Evolutionary conservation across 1,140 invertebrate species (phyloP).

Genomic region (Pachypeltis micranthus): DNA sequence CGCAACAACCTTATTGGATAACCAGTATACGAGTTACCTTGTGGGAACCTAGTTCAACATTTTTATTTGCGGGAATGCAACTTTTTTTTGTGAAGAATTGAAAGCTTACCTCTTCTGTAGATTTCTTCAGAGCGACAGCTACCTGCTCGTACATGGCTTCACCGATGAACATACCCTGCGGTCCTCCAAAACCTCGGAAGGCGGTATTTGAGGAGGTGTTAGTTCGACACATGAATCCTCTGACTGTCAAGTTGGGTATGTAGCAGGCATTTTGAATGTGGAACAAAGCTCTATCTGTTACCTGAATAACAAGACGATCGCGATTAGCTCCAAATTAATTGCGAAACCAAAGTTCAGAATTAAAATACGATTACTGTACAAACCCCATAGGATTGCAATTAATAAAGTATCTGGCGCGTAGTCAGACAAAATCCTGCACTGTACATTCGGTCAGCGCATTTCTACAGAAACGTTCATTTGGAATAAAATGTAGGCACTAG

Average conservation of each 20-base stretch:
- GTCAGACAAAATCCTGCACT: no score
- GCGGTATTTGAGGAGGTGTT: conserved; percentile 83
- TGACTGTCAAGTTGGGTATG: conserved; percentile 53
- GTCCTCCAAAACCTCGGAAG: conserved; percentile 79
- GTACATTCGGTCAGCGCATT: no score
- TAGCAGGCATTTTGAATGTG: conserved; percentile 69
- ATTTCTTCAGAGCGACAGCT: conserved; percentile 53
- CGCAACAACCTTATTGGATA: no score
- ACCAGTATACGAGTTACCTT: no score
- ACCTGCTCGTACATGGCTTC: conserved; percentile 68
- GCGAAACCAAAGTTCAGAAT: no score
- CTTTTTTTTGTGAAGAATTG: no score
- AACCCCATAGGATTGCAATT: neutral
- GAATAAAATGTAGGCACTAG: no score
- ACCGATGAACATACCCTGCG: conserved; percentile 74
- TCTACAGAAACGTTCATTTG: no score
- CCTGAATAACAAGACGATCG: conserved; percentile 42
- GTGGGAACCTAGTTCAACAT: no score
- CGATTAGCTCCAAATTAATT: no score
- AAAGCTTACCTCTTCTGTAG: conserved; percentile 38
- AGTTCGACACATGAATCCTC: conserved; percentile 63
- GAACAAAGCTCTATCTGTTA: conserved; percentile 63
- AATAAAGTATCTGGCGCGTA: neutral
- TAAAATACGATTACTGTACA: neutral
- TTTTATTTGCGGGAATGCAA: no score